Base-by-base conservation (phyloP, 2,888 invertebrate species). In the Diarsia rubi region DNA sequence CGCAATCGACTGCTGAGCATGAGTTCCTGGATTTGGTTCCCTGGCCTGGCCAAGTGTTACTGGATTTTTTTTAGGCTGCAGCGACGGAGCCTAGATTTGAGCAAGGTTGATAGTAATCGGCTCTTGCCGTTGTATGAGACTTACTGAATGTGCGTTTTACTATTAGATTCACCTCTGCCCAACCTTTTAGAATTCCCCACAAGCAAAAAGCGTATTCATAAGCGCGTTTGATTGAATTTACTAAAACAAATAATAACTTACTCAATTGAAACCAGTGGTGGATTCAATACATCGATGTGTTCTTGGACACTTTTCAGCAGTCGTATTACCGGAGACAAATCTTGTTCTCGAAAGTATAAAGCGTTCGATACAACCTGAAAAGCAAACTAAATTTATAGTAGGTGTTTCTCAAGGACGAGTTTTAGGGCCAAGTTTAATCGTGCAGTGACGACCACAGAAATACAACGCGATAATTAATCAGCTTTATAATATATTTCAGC, bases 311-410 rank as follows among this genome's bases (percentile, higher is more conserved):
- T 70, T 0, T 57, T 75, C 2, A 82, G 54, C 0, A 78, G 71
- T 0, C 95, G 88, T 0, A 95, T 78, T 0, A 90, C 62, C 0
- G 94, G 92, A 0, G 94, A 88, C 4, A 95, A 47, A 69, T 95
- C 95, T 76, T 94, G 93, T 31, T 92, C 92, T 19, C 88, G 87
- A 68, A 91, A 93, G 71, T 92, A 91, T 0, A 95, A 57, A 0
- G 89, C 79, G n/a, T 88, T 92, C 0, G 90, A 73, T 0, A 88
- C 92, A 0, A 91, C 89, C 95, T 95, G 81, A 0, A 77, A 69
- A 79, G n/a, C 16, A 52, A 70, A 31, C 0, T 14, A 0, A 52
- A 14, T 21, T 0, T 44, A 3, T 37, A 52, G n/a, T 2, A 42
- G 9, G 44, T 52, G 45, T 77, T 27, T n/a, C 19, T n/a, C 59